Evolutionary conservation across 1,140 invertebrate species (phyloP).

Genomic region (Pteromalus puparum): DNA sequence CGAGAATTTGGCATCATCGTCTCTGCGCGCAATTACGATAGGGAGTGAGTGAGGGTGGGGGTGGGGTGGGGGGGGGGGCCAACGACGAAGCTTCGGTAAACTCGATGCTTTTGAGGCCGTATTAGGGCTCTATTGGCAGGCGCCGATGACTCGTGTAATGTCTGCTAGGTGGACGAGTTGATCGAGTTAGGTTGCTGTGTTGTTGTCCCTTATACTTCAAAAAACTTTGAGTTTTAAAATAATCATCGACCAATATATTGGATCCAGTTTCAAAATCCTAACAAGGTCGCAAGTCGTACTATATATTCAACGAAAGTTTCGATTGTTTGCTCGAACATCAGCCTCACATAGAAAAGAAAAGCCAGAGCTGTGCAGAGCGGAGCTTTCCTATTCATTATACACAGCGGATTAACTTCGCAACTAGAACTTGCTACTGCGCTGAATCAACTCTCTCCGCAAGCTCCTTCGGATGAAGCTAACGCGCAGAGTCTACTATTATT

Average conservation of each 20-base stretch:
- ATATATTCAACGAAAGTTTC: background rate
- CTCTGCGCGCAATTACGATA: background rate
- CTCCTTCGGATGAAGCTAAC: background rate
- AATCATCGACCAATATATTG: too few relatives aligned
- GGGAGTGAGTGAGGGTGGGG: background rate
- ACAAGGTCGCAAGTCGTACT: too few relatives aligned
- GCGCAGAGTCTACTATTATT: background rate
- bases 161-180: background rate
- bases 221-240: too few relatives aligned
- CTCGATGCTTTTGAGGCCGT: background rate
- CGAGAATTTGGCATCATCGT: background rate
- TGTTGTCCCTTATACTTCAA: too few relatives aligned
- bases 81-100: background rate
- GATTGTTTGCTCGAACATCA: background rate
- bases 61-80: too few relatives aligned
- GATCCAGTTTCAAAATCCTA: too few relatives aligned
- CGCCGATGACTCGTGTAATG: background rate
- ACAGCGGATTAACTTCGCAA: background rate
- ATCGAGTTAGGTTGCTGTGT: too few relatives aligned
- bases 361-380: background rate
- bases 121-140: background rate
- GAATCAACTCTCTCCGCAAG: background rate
- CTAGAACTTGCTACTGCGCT: background rate
- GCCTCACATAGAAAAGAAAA: background rate
- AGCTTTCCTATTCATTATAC: background rate